Evolutionary conservation across 37 sponge, comb jelly and placozoan genomes (phyloP).

Genomic region (Crambe crambe): DNA sequence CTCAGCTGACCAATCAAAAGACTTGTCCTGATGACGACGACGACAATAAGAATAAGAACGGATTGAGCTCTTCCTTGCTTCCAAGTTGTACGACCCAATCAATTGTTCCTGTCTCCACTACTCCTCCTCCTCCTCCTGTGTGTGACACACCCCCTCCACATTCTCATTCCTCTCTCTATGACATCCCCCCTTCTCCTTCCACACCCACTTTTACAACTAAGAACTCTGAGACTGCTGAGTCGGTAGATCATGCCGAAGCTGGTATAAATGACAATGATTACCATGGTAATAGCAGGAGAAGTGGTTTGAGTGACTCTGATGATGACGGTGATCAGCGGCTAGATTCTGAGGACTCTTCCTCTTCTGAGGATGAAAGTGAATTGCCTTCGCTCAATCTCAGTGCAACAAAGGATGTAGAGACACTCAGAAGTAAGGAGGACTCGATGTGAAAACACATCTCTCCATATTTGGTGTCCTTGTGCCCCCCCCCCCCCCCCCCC

Average conservation of each 20-base stretch:
- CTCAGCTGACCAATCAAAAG: no score
- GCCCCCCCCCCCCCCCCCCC: no score
- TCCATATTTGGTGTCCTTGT: no score
- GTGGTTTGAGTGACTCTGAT: not conserved
- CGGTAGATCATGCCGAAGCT: not conserved
- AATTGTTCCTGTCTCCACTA: no score
- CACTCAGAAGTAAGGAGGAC: no score
- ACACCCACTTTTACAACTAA: not conserved
- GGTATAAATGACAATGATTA: not conserved
- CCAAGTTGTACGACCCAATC: no score
- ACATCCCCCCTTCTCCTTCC: not conserved
- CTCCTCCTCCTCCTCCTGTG: not conserved
- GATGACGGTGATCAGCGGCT: not conserved
- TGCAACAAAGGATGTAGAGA: not conserved
- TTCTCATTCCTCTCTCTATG: not conserved
- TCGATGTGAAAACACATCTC: no score
- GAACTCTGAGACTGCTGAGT: no score
- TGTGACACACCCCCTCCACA: not conserved
- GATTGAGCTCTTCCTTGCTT: no score
- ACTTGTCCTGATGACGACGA: no score
- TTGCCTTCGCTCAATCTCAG: constrained; percentile 21
- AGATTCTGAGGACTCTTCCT: no score
- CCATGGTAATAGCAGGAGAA: not conserved
- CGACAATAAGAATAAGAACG: no score
- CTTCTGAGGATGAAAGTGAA: not conserved